phyloP scores from a whole-genome alignment of 2,888 invertebrate genomes.

The Nephrocerus scutellatus region DNA sequence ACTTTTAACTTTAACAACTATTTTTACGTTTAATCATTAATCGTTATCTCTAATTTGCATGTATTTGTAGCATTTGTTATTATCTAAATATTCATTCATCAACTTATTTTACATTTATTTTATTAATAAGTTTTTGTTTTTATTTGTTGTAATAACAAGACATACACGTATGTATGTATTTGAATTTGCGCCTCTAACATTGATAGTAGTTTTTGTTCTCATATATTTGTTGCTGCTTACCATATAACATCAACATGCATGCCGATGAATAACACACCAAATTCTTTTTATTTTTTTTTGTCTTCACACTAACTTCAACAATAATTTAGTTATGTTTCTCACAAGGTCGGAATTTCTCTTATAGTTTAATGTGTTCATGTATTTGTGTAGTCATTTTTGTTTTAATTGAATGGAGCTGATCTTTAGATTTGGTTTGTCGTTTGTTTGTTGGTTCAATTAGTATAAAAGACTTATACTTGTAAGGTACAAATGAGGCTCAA shows the following conservation, averaged over 20 bases:
- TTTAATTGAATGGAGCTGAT: too few relatives aligned
- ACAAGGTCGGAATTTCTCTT: too few relatives aligned
- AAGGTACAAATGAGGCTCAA: conserved; percentile 43
- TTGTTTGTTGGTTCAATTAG: conserved; percentile 12
- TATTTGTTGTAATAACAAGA: neutral
- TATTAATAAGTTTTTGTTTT: neutral
- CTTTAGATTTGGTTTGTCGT: too few relatives aligned
- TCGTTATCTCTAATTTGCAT: too few relatives aligned
- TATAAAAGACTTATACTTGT: conserved; percentile 25
- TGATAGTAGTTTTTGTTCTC: neutral
- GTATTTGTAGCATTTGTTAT: neutral
- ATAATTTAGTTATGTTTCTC: neutral
- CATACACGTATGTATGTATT: neutral
- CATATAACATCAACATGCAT: too few relatives aligned
- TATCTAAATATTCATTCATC: neutral
- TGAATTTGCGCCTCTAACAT: neutral
- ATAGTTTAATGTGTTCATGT: neutral
- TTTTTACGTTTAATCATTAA: too few relatives aligned
- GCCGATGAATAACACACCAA: too few relatives aligned
- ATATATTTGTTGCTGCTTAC: too few relatives aligned
- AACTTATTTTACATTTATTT: neutral
- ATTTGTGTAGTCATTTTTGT: conserved; percentile 9
- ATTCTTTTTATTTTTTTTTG: neutral
- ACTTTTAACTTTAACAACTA: too few relatives aligned
- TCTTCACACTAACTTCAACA: neutral